These are phyloP conservation scores for Steinernema hermaphroditum DNA, from an alignment of 2,888 invertebrate genomes.

Conservation along the genomic window DNA sequence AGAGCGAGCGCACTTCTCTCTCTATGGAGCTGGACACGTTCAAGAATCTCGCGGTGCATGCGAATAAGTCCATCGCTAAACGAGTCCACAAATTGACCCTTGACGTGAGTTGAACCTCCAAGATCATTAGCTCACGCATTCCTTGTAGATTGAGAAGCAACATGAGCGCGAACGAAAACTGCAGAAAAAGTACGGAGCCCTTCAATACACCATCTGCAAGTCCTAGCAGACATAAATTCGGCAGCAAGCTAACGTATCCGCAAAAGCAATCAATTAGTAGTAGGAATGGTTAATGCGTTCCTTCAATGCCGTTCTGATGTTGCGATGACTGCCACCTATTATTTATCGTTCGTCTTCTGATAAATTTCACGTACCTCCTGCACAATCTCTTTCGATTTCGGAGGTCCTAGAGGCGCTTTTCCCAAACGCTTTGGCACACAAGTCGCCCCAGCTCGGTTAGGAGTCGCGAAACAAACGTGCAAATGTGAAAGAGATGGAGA, in stretches of 20 bases:
- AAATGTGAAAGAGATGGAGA: too few relatives aligned
- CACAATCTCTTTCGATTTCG: too few relatives aligned
- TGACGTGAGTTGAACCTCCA: constrained; percentile 47
- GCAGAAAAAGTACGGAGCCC: constrained; percentile 80
- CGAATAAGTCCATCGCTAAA: constrained; percentile 86
- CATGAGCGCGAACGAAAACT: constrained; percentile 81
- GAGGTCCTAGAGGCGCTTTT: too few relatives aligned
- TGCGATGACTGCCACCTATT: not conserved
- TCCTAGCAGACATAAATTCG: constrained; percentile 47
- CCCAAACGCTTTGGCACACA: too few relatives aligned
- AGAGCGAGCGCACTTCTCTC: constrained; percentile 85
- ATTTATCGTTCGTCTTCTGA: constrained; percentile 16
- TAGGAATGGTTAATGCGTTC: too few relatives aligned
- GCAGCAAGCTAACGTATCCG: constrained; percentile 69
- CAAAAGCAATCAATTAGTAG: constrained; percentile 74
- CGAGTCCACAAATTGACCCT: constrained; percentile 57
- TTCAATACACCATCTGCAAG: constrained; percentile 69
- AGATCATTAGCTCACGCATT: constrained; percentile 77
- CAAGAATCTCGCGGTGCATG: constrained; percentile 74
- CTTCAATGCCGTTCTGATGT: too few relatives aligned
- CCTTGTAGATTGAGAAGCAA: constrained; percentile 38
- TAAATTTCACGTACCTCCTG: constrained; percentile 18
- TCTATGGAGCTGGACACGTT: constrained; percentile 74
- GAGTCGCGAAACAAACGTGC: too few relatives aligned
- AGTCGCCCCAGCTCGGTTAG: too few relatives aligned